These are phyloP conservation scores for Hipposideros armiger DNA, from an alignment of 2,113 vertebrate species.

Conservation along the genomic window DNA sequence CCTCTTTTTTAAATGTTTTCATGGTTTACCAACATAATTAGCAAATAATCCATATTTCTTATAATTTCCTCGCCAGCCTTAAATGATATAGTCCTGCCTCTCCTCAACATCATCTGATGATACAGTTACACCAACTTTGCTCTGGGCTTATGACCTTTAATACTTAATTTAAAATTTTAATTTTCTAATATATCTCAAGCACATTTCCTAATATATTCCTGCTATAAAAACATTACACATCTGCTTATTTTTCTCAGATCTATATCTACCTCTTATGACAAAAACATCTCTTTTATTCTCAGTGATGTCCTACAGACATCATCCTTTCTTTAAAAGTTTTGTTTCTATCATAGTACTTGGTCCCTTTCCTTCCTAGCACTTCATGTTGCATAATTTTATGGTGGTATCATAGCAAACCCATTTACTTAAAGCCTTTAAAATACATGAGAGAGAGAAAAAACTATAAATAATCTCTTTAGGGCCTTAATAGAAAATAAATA, in stretches of 20 bases:
- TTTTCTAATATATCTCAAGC: neutral
- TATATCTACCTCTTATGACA: neutral
- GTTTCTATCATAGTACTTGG: neutral
- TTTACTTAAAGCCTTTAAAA: neutral
- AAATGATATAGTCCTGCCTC: neutral
- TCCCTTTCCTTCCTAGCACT: neutral
- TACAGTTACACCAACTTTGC: neutral
- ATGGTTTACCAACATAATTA: neutral
- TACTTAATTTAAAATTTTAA: neutral
- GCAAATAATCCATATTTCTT: neutral
- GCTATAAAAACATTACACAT: neutral
- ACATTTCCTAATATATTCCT: neutral
- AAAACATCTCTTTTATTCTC: neutral
- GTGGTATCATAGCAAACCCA: neutral
- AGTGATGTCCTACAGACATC: neutral
- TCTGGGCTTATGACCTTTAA: neutral
- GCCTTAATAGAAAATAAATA: neutral
- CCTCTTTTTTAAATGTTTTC: neutral
- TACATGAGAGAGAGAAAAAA: neutral
- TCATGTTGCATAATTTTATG: neutral
- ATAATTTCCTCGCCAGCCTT: neutral
- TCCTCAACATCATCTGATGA: neutral
- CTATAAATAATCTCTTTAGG: neutral
- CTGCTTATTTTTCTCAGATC: neutral
- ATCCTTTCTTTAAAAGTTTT: neutral